phyloP scores from a whole-genome alignment of 1,140 invertebrate species.

The Leptestheria dahalacensis region DNA sequence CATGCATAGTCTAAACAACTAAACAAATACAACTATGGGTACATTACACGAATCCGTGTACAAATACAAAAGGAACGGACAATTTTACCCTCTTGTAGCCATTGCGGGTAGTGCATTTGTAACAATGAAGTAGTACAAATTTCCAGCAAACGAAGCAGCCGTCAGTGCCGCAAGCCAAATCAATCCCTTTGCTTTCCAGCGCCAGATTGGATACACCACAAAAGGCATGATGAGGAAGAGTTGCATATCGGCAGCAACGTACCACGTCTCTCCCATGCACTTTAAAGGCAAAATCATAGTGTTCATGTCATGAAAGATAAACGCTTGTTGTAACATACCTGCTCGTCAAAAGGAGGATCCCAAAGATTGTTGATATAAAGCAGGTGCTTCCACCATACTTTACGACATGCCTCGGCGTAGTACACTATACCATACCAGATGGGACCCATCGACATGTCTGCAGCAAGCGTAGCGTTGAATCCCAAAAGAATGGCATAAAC shows the following conservation, averaged over 20 bases:
- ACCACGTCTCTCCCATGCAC: conserved; percentile 16
- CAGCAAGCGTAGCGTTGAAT: conserved; percentile 51
- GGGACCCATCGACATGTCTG: conserved; percentile 47
- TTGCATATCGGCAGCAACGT: conserved; percentile 15
- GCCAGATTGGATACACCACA: conserved; percentile 12
- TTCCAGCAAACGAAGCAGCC: not conserved
- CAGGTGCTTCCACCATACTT: conserved; percentile 37
- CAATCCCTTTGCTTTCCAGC: conserved; percentile 5
- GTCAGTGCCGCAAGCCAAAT: not conserved
- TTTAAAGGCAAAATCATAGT: not conserved
- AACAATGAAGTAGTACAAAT: not conserved
- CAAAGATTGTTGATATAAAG: conserved; percentile 24
- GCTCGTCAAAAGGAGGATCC: not conserved
- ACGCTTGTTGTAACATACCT: not conserved
- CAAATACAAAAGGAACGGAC: not conserved
- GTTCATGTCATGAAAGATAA: not conserved
- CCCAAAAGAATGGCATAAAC: conserved; percentile 70
- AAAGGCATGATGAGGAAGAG: conserved; percentile 11
- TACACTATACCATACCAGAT: conserved; percentile 47
- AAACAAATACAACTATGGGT: not conserved
- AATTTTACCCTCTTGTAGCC: not conserved
- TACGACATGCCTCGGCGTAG: conserved; percentile 37
- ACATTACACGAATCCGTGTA: no score
- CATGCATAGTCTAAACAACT: not conserved
- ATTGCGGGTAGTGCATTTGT: not conserved